Base-by-base conservation (phyloP, 2,888 invertebrate species). In the Hypomecis atomaria region DNA sequence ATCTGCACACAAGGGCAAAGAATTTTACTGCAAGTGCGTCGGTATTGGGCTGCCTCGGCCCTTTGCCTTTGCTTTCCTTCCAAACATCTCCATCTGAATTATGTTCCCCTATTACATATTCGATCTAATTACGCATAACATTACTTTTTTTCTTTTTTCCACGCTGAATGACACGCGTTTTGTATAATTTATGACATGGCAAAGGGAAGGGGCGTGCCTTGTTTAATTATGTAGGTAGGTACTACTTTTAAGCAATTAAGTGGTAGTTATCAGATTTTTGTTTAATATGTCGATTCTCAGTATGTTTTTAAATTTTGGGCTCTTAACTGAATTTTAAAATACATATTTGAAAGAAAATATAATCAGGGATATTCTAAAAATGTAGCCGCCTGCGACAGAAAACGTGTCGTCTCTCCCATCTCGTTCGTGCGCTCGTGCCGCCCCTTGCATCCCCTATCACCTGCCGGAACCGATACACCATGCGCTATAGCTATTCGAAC, bases 111-210 rank as follows among this genome's bases (percentile, higher is more conserved):
- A 81, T 79, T 90, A 90, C 88, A 83, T 86, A 84, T 86, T 87
- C 88, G 89, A 88, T 91, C 91, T 92, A 92, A 92, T 93, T 93
- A 93, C 93, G 93, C 93, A 93, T 93, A 92, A 92, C 89, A 92
- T 93, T 92, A 90, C 79, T 71, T 74, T 69, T 72, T 72, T 62
- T 36, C 3, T 69, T 68, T 67, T 62, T 69, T 65, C 37, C 42
- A 60, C 49, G 47, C 23, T 52, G 62, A 33, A 38, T 48, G 45
- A 58, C 48, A 53, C 40, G 60, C 60, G 50, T 61, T 67, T 69
- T 59, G 48, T 66, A 10, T 59, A 36, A 60, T 61, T 65, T 57
- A 59, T 43, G 40, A 59, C 8, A n/a, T 48, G 5, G 37, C 11
- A n/a, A 38, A 54, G 34, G 55, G 58, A 53, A 56, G 34, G 49